Conservation (phyloP, 2,113 vertebrate genomes). For the Menidia beryllina region DNA sequence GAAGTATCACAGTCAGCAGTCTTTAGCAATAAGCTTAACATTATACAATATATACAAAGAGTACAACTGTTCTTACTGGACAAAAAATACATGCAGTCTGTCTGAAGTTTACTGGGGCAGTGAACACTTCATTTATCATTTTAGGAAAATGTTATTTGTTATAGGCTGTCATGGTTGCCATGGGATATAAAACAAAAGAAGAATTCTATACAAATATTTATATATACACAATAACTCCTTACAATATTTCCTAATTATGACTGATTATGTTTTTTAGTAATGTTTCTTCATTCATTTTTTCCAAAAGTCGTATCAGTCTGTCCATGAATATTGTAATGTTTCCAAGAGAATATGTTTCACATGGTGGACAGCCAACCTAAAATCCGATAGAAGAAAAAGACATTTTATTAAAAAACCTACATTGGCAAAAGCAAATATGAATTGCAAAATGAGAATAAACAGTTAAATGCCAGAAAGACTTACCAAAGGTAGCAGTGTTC, state of each 20-base stretch:
- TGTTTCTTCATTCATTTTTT: conserved; percentile 5
- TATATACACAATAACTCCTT: conserved; percentile 32
- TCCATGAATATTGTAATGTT: conserved; percentile 61
- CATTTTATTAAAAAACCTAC: not conserved
- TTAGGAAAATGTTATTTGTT: not conserved
- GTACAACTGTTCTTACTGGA: not conserved
- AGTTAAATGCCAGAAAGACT: not conserved
- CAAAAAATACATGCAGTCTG: not conserved
- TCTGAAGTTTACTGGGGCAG: conserved; percentile 1
- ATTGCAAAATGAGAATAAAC: not conserved
- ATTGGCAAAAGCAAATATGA: not conserved
- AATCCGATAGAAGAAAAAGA: conserved; percentile 40
- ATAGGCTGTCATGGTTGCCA: not conserved
- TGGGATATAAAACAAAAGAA: conserved; percentile 19
- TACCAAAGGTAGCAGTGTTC: accelerated
- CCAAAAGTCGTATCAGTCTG: conserved; percentile 48
- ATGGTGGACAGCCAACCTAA: conserved; percentile 67
- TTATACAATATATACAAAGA: no score
- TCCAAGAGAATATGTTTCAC: conserved; percentile 63
- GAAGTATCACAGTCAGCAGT: conserved; percentile 32
- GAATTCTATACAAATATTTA: conserved; percentile 48
- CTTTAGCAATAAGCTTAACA: not conserved
- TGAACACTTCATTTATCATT: not conserved
- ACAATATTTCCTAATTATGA: conserved; percentile 40
- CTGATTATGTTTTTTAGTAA: not conserved